Conservation (phyloP, 2,797 vertebrate genomes). For the Myoxocephalus aenaeus region DNA sequence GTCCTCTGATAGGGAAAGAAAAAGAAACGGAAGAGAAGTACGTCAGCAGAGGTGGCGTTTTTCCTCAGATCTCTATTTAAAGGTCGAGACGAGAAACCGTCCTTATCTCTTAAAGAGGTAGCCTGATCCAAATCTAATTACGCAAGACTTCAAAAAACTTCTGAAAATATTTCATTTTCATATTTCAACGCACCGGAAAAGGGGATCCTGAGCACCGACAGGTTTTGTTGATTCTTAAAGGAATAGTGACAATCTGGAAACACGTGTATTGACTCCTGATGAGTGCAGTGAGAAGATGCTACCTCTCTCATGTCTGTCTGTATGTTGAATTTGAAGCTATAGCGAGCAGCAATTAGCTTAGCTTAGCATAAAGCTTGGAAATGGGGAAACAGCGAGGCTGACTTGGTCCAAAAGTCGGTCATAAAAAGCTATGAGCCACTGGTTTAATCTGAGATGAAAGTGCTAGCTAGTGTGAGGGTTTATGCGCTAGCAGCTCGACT, state of each 20-base stretch:
- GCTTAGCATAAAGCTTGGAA: not conserved
- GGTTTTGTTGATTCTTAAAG: constrained; percentile 17
- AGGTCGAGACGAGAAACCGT: constrained; percentile 19
- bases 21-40: constrained; percentile 33
- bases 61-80: constrained; percentile 26
- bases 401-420: not conserved
- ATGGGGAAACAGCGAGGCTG: not conserved
- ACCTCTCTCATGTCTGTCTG: not conserved
- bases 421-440: not conserved
- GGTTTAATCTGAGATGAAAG: not conserved
- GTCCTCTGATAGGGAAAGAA: constrained; percentile 14
- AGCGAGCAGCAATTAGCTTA: not conserved
- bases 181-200: constrained; percentile 19
- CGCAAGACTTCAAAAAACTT: constrained; percentile 18
- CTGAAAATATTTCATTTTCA: constrained; percentile 14
- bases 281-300: not conserved
- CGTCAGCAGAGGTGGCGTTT: constrained; percentile 29
- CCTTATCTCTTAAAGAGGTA: constrained; percentile 36
- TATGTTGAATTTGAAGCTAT: not conserved
- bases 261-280: not conserved
- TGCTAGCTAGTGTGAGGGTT: too few species aligned
- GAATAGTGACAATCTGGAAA: constrained; percentile 29
- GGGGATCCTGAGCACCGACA: constrained; percentile 43
- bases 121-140: constrained; percentile 28
- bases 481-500: too few species aligned